phyloP scores from a whole-genome alignment of 2,888 invertebrate genomes.

The Tipula helvola region DNA sequence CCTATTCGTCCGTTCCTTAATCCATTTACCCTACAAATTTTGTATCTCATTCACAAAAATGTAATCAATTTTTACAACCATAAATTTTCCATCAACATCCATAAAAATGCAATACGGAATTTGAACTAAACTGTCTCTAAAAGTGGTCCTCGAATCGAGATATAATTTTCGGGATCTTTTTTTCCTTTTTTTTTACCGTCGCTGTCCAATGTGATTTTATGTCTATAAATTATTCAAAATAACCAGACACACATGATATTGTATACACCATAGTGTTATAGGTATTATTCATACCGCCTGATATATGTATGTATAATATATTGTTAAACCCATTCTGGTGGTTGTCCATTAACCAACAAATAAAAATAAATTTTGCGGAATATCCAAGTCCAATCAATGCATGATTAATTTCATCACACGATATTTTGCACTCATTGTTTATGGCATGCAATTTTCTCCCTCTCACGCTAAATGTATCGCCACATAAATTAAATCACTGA shows the following conservation, averaged over 20 bases:
- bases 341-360: not conserved
- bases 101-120: not conserved
- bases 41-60: not conserved
- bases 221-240: not conserved
- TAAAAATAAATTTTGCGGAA: not conserved
- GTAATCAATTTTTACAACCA: not conserved
- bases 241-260: not conserved
- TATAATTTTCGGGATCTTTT: not conserved
- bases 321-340: not conserved
- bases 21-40: not conserved
- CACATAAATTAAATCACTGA: not conserved
- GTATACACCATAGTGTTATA: not conserved
- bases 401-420: not conserved
- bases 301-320: not conserved
- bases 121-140: not conserved
- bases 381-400: not conserved
- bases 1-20: not conserved
- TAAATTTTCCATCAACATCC: not conserved
- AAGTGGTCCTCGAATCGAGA: not conserved
- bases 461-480: not conserved
- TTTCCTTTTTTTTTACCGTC: not conserved
- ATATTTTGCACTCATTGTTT: not conserved
- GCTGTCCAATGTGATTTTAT: not conserved
- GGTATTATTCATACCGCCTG: not conserved
- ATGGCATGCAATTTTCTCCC: not conserved